A percentile compares a stretch with the other conserved stretches of the same genome.
phyloP scores from a whole-genome alignment of 1,140 invertebrate genomes.

The Chironomus tepperi region DNA sequence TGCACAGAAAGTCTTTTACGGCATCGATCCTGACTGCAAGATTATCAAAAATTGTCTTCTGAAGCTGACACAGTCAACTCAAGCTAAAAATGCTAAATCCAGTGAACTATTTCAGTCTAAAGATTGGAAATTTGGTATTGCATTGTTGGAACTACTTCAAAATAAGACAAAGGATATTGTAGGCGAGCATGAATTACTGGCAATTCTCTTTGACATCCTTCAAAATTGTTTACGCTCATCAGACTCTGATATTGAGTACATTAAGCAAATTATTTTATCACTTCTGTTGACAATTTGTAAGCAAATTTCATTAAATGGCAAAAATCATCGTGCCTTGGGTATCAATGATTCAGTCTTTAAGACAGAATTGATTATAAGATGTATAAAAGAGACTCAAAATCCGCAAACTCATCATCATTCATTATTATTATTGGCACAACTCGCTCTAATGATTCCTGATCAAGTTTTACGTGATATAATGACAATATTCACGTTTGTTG shows the following conservation, averaged over 20 bases:
- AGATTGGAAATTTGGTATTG: constrained; percentile 69
- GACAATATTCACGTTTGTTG: constrained; percentile 94
- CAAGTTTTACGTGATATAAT: constrained; percentile 85
- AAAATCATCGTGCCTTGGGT: constrained; percentile 38
- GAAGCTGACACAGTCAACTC: constrained; percentile 45
- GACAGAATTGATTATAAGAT: constrained; percentile 76
- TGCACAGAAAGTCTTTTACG: constrained; percentile 49
- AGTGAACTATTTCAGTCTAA: constrained; percentile 43
- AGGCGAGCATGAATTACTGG: constrained; percentile 55
- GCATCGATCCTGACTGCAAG: constrained; percentile 41
- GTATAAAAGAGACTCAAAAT: constrained; percentile 79
- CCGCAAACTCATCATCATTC: constrained; percentile 92
- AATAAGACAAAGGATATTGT: constrained; percentile 64
- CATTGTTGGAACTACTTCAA: constrained; percentile 76
- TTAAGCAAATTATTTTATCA: constrained; percentile 76
- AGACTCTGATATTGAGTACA: constrained; percentile 76
- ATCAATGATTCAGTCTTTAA: constrained; percentile 55
- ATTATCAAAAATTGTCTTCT: constrained; percentile 52
- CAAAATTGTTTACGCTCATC: constrained; percentile 70
- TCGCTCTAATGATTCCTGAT: constrained; percentile 65
- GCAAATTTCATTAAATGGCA: constrained; percentile 44
- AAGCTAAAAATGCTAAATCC: constrained; percentile 38
- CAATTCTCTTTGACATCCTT: constrained; percentile 70
- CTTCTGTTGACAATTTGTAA: constrained; percentile 63
- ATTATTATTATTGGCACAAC: constrained; percentile 66